Percentiles rank a stretch among this genome's conserved stretches.
These are phyloP conservation scores for Cheilosia pagana DNA, from an alignment of 2,888 invertebrate species.

Conservation along the genomic window DNA sequence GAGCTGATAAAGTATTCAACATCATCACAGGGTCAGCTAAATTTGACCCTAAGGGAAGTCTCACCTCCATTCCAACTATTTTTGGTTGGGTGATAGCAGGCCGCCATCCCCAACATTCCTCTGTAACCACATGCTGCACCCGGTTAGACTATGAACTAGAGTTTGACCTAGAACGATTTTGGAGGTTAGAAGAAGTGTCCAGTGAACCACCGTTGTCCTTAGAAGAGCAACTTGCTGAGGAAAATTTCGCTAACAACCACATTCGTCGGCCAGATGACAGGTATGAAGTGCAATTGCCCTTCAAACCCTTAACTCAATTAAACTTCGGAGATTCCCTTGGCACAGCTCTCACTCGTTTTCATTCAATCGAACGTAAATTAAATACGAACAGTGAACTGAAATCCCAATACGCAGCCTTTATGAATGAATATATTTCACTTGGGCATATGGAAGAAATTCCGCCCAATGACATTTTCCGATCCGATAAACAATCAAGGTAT, in stretches of 20 bases:
- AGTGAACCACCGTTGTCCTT: slow-evolving; percentile 9
- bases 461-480: slow-evolving; percentile 10
- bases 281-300: slow-evolving; percentile 22
- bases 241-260: slow-evolving; percentile 4
- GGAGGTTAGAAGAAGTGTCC: slow-evolving; percentile 6
- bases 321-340: slow-evolving; percentile 23
- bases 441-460: slow-evolving; percentile 49
- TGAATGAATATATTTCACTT: slow-evolving; percentile 32
- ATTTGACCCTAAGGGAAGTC: background rate
- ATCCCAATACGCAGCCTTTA: slow-evolving; percentile 11
- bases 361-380: slow-evolving; percentile 22
- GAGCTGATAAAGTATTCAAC: too few species aligned
- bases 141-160: slow-evolving; percentile 5
- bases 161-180: slow-evolving; percentile 17
- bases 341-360: slow-evolving; percentile 5
- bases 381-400: slow-evolving; percentile 3
- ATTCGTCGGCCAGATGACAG: slow-evolving; percentile 4
- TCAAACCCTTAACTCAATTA: background rate
- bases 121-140: background rate
- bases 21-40: background rate
- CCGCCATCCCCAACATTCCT: background rate
- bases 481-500: slow-evolving; percentile 7
- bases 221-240: slow-evolving; percentile 22
- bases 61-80: background rate
- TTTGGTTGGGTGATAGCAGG: slow-evolving; percentile 25